Base-by-base conservation (phyloP, 2,888 invertebrate genomes). In the Chromoteleia sp. region DNA sequence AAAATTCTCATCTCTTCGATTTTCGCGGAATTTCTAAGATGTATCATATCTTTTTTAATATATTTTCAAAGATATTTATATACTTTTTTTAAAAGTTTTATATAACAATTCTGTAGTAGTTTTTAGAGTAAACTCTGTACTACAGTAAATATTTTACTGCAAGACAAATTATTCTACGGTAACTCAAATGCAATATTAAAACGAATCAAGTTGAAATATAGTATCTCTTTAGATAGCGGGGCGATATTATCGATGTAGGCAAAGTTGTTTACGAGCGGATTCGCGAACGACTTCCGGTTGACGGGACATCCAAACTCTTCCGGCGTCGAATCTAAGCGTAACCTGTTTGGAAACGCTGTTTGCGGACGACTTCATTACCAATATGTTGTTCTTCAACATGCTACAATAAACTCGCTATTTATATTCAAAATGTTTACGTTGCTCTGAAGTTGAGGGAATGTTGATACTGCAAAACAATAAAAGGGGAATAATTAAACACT, bases 221-320 rank as follows among this genome's bases (percentile, higher is more conserved):
- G n/a, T n/a, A n/a, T n/a, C n/a, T n/a, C n/a, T n/a, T 17, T 45
- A 45, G 19, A 45, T 17, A 45, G 19, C 19, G 8, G 1, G 25
- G 54, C 19, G 41, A 71, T 52, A 10, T 59, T 45, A 59, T 50
- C 15, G 21, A 50, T 29, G n/a, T 39, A 25, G 14, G 45, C n/a
- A 25, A 43, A 43, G 39, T 73, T 29, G 52, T 43, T n/a, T 17
- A 10, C 39, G 6, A 50, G 48, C 50, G 8, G 12, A 39, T 41
- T 50, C 25, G 39, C 43, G 59, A 59, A 67, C 30, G 58, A 76
- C 75, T 76, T 76, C 75, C 75, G 75, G 75, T 58, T 29, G 75
- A 67, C 50, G 48, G 48, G 29, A 67, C 43, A 76, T 36, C 59
- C 41, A 50, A 67, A 76, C 67, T 67, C 50, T 76, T 67, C 75